phyloP scores from a whole-genome alignment of 2,113 vertebrate genomes.

The Oncorhynchus nerka region DNA sequence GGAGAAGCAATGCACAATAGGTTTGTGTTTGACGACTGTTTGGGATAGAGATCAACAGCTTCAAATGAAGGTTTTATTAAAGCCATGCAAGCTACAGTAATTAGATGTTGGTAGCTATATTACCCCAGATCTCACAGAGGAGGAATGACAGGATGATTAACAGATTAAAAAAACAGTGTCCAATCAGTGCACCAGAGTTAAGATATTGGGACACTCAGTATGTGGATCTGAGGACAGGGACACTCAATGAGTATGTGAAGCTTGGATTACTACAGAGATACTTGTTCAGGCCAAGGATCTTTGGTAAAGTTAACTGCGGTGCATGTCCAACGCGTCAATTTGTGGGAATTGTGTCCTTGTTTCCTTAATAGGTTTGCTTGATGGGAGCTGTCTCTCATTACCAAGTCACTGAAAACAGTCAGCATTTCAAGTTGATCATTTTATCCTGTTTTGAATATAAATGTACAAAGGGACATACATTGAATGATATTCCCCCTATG shows the following conservation, averaged over 20 bases:
- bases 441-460: not conserved
- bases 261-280: not conserved
- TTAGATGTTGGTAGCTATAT: not conserved
- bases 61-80: not conserved
- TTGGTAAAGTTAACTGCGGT: constrained; percentile 42
- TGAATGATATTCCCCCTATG: not conserved
- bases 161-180: not conserved
- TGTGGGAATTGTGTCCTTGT: not conserved
- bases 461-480: not conserved
- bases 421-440: not conserved
- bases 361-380: not conserved
- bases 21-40: not conserved
- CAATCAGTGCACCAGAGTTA: constrained; percentile 6
- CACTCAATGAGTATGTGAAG: not conserved
- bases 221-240: constrained; percentile 17
- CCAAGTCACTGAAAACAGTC: not conserved
- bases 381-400: not conserved
- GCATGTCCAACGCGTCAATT: constrained; percentile 35
- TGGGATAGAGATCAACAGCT: not conserved
- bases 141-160: constrained; percentile 12
- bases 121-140: not conserved
- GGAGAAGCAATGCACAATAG: not conserved
- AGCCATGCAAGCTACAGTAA: not conserved
- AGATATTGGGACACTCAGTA: constrained; percentile 30
- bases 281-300: constrained; percentile 16